A percentile compares a stretch with the other conserved stretches of the same genome.
phyloP scores from a whole-genome alignment of 1,140 invertebrate species.

The Pseudobourletiella spinata region DNA sequence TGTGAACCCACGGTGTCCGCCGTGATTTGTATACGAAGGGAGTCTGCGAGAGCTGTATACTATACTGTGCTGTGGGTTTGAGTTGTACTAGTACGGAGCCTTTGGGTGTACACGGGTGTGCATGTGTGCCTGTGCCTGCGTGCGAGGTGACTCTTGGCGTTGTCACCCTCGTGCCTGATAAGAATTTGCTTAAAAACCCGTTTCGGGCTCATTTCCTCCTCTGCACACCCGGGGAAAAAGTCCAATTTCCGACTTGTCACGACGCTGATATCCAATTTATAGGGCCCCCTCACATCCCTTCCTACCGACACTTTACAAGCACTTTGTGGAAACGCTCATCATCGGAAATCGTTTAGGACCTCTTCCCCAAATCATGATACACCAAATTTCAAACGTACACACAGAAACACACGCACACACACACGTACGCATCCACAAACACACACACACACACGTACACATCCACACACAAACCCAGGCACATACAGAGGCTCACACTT shows the following conservation, averaged over 20 bases:
- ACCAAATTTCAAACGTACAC: slow-evolving; percentile 26
- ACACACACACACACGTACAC: too few species aligned
- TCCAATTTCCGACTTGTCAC: slow-evolving; percentile 38
- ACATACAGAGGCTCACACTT: too few species aligned
- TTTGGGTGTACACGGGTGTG: too few species aligned
- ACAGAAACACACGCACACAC: too few species aligned
- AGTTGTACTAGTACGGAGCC: too few species aligned
- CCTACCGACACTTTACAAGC: slow-evolving; percentile 34
- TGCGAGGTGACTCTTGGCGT: neutral
- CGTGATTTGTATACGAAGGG: too few species aligned
- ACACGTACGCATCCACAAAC: too few species aligned
- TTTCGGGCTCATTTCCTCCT: slow-evolving; percentile 36
- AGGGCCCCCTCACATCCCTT: slow-evolving; percentile 20
- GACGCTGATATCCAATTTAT: slow-evolving; percentile 37
- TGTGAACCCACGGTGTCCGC: too few species aligned
- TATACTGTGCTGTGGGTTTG: too few species aligned
- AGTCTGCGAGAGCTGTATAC: too few species aligned
- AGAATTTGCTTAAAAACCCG: slow-evolving; percentile 36
- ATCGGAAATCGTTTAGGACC: slow-evolving; percentile 37
- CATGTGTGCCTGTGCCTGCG: neutral
- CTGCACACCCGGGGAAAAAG: slow-evolving; percentile 34
- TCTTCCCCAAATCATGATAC: slow-evolving; percentile 34
- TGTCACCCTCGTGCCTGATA: slow-evolving; percentile 20
- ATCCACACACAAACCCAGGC: too few species aligned
- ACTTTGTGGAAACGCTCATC: slow-evolving; percentile 36